Base-by-base conservation (phyloP, 1,140 invertebrate genomes). In the Homalodisca vitripennis region DNA sequence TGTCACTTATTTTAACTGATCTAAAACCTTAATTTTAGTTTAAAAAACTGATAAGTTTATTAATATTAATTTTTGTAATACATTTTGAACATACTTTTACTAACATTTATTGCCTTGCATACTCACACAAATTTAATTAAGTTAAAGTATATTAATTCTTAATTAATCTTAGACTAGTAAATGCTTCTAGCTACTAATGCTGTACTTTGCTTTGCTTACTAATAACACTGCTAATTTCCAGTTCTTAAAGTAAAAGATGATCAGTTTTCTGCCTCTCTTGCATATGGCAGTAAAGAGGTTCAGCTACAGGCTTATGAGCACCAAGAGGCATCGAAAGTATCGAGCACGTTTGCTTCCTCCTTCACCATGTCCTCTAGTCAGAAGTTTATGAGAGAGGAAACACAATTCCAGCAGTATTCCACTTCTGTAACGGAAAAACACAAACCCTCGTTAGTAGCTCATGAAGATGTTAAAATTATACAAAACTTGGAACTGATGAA, bases 391-490 rank as follows among this genome's bases (percentile, higher is more conserved):
- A 14, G 10, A 22, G 3, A 60, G 24, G 55, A 26, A 60, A 27
- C 55, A 2, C 24, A 60, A 26, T 13, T 60, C 2, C 2, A 29
- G 24, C 55, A 60, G 55, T 60, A 22, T 27, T 17, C 17, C 17
- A 10, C 34, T 41, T 60, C 55, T 6, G 6, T 17, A 41, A 12
- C 48, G 3, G 55, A 60, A 26, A 60, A 60, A 27, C 14, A 13
- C 3, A 60, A 26, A 60, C 55, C 55, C 29, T 60, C 55, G 2
- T 3, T 51, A 3, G 14, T 51, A 6, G 48, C 48, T 20, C 14
- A 60, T 13, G 55, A 26, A 60, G 55, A 60, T 60, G 29, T 60
- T 27, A 60, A 60, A 27, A 60, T 60, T 22, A 27, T 60, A 14
- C 55, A 60, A 24, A 26, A 60, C 10, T 26, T 60, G 14, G 55